Evolutionary conservation across 2,113 vertebrate genomes (phyloP).

Genomic region (Anarhynchus alexandrinus): DNA sequence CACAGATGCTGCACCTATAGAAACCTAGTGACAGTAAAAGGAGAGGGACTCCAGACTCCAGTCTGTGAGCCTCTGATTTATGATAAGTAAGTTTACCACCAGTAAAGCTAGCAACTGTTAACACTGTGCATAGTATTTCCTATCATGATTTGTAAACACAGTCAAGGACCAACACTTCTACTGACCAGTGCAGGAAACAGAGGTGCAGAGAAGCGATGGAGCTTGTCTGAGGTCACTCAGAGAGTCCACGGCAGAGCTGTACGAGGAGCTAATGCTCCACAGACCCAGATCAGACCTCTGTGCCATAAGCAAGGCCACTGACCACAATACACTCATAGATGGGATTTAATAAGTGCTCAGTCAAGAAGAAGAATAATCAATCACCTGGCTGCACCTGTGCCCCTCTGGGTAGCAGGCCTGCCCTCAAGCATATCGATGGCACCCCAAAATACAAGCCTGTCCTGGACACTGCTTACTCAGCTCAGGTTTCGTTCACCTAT

Average conservation of each 20-base stretch:
- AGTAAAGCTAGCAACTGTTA: not conserved
- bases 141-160: not conserved
- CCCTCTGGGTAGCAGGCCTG: not conserved
- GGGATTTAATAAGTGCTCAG: not conserved
- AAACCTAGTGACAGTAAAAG: not conserved
- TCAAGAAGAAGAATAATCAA: not conserved
- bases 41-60: not conserved
- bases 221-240: not conserved
- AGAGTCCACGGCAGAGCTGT: not conserved
- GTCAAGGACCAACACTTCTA: not conserved
- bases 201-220: not conserved
- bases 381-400: not conserved
- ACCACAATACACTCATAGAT: not conserved
- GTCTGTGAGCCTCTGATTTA: not conserved
- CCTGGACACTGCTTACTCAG: not conserved
- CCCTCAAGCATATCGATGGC: not conserved
- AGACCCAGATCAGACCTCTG: not conserved
- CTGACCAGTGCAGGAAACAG: not conserved
- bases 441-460: not conserved
- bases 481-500: not conserved
- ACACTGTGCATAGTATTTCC: not conserved
- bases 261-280: not conserved
- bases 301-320: not conserved
- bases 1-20: not conserved
- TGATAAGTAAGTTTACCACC: not conserved